Evolutionary conservation across 1,140 invertebrate species (phyloP).

Genomic region (Sinella curviseta): DNA sequence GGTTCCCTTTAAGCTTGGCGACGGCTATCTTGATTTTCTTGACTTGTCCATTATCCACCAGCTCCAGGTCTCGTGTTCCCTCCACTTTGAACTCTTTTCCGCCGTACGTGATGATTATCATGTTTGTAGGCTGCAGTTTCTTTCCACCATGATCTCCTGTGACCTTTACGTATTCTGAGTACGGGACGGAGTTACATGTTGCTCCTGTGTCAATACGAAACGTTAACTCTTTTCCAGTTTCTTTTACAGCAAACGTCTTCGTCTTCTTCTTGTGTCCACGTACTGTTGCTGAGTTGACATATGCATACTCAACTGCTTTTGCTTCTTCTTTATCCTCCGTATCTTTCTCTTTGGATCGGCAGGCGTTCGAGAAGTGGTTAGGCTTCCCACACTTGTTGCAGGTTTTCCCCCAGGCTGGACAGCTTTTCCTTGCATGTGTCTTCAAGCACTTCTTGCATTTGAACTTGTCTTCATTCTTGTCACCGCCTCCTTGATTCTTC

Average conservation of each 20-base stretch:
- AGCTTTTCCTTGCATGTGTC: neutral
- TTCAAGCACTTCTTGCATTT: neutral
- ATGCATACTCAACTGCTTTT: neutral
- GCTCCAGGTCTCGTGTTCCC: neutral
- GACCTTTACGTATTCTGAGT: neutral
- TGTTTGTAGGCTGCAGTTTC: neutral
- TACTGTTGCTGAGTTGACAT: neutral
- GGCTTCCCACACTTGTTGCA: neutral
- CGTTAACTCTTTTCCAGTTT: neutral
- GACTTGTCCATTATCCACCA: neutral
- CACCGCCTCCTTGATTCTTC: neutral
- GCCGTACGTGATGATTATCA: neutral
- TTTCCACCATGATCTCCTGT: neutral
- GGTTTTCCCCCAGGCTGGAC: neutral
- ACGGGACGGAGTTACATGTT: neutral
- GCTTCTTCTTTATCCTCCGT: neutral
- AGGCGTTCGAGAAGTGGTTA: neutral
- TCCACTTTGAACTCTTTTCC: neutral
- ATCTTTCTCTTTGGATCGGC: neutral
- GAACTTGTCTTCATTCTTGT: neutral
- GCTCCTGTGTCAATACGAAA: conserved; percentile 1
- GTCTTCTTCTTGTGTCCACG: neutral
- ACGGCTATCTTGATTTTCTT: neutral
- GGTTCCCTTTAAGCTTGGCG: neutral
- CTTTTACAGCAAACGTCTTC: neutral